Base-by-base conservation (phyloP, 2,113 vertebrate species). In the Sander vitreus region DNA sequence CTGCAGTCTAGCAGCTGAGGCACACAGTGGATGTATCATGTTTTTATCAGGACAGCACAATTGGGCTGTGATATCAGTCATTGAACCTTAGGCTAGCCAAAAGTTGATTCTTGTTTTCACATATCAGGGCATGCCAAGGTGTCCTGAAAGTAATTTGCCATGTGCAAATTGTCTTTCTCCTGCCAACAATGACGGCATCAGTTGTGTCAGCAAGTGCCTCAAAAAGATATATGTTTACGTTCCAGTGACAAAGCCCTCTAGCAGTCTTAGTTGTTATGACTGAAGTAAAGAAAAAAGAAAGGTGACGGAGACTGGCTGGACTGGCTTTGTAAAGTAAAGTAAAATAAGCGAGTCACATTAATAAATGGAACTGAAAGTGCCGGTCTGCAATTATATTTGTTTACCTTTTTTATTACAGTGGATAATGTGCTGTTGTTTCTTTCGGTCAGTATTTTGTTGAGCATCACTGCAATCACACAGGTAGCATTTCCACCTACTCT, bases 401-500 rank as follows among this genome's bases (percentile, higher is more conserved):
- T 68, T 55, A 10, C 19, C 25, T 75, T 80, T 54, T 43, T 48
- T 9, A 43, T 68, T 57, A n/a, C 43, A 57, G n/a, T 73, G 39
- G 50, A 69, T 57, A 45, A 64, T 57, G 51, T n/a, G 9, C 23
- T 30, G 39, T 33, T 27, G 16, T 58, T 70, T 72, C 0, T 30
- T 60, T 63, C 33, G 30, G 11, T 39, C 30, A 39, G 15, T 62
- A 14, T 59, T 45, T 2, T 0, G 4, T 45, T 3, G 57, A 70
- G 68, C 13, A 65, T 64, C 6, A 39, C 33, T 45, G 23, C 43
- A 51, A 10, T 63, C 43, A 47, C 66, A 65, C 58, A 67, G 76
- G 70, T 48, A 51, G 66, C 66, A 14, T 13, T 68, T 79, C 21
- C 54, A 64, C 53, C 70, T 69, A 54, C 45, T 84, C 51, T 13